phyloP scores from a whole-genome alignment of 2,113 vertebrate species.

The Chaenocephalus aceratus region DNA sequence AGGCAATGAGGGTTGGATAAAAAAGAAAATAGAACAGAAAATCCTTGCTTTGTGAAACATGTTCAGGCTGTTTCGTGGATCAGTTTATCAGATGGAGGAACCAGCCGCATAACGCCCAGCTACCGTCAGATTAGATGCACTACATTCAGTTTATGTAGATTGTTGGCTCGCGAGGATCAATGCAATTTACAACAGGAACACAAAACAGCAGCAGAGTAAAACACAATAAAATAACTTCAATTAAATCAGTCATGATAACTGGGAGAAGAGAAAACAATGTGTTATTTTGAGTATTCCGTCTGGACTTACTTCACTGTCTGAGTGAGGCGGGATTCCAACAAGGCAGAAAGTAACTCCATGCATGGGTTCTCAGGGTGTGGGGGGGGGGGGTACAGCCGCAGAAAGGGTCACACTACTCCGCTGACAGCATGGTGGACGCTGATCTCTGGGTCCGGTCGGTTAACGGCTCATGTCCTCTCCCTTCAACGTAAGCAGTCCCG shows the following conservation, averaged over 20 bases:
- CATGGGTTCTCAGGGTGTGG: slow-evolving; percentile 77
- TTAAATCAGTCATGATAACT: not conserved
- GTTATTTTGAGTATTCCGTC: not conserved
- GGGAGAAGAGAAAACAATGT: not conserved
- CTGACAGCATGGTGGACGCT: slow-evolving; percentile 32
- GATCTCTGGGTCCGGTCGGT: not conserved
- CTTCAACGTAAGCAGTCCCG: slow-evolving; percentile 40
- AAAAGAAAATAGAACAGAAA: not conserved
- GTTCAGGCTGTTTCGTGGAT: too few species aligned
- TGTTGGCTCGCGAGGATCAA: not conserved
- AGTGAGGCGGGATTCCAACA: slow-evolving; percentile 92
- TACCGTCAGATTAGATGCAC: not conserved
- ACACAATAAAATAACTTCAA: not conserved
- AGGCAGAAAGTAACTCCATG: slow-evolving; percentile 97
- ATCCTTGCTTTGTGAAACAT: too few species aligned
- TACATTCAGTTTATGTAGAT: not conserved
- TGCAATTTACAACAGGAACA: not conserved
- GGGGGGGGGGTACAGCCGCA: not conserved
- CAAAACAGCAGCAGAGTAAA: not conserved
- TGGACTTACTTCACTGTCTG: slow-evolving; percentile 83
- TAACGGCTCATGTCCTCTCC: not conserved
- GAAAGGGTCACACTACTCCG: not conserved
- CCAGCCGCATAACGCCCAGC: too few species aligned
- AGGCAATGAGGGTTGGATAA: not conserved
- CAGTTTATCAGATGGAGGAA: not conserved